Conservation (phyloP, 2,113 vertebrate species). For the Phalacrocorax pelagicus region DNA sequence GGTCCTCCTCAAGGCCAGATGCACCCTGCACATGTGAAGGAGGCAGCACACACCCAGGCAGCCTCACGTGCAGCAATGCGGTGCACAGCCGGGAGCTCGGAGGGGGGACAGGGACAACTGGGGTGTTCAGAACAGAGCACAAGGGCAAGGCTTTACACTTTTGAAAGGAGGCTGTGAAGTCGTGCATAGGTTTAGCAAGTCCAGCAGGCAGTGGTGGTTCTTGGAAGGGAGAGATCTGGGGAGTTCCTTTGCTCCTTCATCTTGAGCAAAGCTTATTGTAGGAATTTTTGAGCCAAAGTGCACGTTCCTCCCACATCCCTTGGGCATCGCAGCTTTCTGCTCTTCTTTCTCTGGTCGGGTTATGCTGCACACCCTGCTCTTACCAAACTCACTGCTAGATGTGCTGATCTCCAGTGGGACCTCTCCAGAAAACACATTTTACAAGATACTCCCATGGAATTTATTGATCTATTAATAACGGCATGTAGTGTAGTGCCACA, state of each 20-base stretch:
- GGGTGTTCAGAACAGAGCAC: background rate
- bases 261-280: background rate
- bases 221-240: background rate
- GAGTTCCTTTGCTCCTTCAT: background rate
- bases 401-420: background rate
- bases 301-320: background rate
- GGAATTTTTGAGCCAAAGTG: background rate
- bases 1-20: background rate
- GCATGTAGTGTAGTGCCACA: accelerated
- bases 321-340: background rate
- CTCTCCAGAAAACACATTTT: background rate
- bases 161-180: background rate
- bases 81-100: background rate
- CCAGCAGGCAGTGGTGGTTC: background rate
- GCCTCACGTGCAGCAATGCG: background rate
- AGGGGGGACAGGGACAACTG: background rate
- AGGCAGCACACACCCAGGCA: accelerated
- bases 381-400: background rate
- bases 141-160: background rate
- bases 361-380: background rate
- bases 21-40: background rate
- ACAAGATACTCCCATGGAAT: background rate
- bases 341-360: background rate
- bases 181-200: background rate
- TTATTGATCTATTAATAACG: background rate